These are phyloP conservation scores for Trichonephila clavipes DNA, from an alignment of 1,140 invertebrate species.

Conservation along the genomic window DNA sequence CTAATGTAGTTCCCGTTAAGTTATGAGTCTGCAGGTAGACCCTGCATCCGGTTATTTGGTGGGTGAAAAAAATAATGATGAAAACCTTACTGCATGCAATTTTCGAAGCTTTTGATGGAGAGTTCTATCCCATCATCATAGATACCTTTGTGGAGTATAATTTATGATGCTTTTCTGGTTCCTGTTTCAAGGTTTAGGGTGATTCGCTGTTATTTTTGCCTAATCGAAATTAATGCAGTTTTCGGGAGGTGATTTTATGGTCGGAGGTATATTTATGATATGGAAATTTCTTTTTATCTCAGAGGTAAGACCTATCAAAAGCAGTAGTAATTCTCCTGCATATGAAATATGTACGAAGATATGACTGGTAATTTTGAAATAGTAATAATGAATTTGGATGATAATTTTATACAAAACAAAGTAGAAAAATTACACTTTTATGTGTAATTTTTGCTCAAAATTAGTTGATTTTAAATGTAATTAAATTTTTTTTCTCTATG, in stretches of 20 bases:
- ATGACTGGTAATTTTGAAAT: no score
- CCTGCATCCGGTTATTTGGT: constrained; percentile 25
- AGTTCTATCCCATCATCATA: constrained; percentile 17
- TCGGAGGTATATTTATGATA: neutral
- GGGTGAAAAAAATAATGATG: neutral
- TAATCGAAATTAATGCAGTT: neutral
- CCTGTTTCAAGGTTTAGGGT: neutral
- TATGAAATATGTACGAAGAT: no score
- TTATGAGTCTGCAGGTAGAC: constrained; percentile 23
- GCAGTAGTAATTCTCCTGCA: no score
- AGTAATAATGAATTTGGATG: no score
- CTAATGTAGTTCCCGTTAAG: constrained; percentile 44
- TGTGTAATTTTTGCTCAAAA: no score
- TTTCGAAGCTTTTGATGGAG: neutral
- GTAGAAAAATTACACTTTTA: no score
- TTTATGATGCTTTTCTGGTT: neutral
- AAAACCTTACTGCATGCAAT: neutral
- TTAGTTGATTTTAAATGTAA: no score
- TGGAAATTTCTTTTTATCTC: neutral
- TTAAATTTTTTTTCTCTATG: no score
- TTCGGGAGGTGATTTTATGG: neutral
- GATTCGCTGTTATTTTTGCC: neutral
- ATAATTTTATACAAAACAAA: no score
- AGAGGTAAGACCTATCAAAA: no score
- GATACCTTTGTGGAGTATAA: neutral